Evolutionary conservation across 1,140 invertebrate genomes (phyloP), one percentile per base, ranked within the genome.

Genomic region (Drosophila kohkoa): DNA sequence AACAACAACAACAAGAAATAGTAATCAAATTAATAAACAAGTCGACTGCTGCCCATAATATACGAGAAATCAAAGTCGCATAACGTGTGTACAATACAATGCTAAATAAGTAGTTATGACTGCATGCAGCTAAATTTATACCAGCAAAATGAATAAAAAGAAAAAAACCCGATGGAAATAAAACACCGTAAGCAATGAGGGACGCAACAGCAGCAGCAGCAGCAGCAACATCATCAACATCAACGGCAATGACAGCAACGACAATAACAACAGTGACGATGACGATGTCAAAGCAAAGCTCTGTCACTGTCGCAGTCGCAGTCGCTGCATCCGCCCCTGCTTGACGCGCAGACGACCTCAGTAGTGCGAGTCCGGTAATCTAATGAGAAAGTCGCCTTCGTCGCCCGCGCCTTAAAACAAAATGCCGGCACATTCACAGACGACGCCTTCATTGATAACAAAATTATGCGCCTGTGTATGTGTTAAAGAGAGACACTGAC

Each of bases 51-150:
- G 20, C 11, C 49, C 62, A 65, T 60, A 46, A 32, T 32, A 60
- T 60, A 49, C 52, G 58, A 55, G 57, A 77, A 73, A 77, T 77
- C 69, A 77, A 77, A 77, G 57, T 62, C 75, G 75, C 55, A 55
- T 77, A 77, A 77, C 75, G 48, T 25, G 20, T 76, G 60, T 72
- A 60, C 75, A 13, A 13, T 43, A 43, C 41, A 73, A 80, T 77
- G 78, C 78, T 78, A 71, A 81, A 81, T 81, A 75, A 81, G 78
- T 75, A 75, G 75, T 69, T 80, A 78, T 81, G 72, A 81, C 77
- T 81, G 79, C 77, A 81, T 81, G 45, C 48, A 68, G 69, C 70
- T 77, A 78, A 75, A 78, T 79, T 71, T 76, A 79, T 70, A 75
- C 28, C 52, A 68, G 32, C 49, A 55, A 74, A 74, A 43, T 45